phyloP scores from a whole-genome alignment of 1,140 invertebrate genomes.

The Hyles euphorbiae region DNA sequence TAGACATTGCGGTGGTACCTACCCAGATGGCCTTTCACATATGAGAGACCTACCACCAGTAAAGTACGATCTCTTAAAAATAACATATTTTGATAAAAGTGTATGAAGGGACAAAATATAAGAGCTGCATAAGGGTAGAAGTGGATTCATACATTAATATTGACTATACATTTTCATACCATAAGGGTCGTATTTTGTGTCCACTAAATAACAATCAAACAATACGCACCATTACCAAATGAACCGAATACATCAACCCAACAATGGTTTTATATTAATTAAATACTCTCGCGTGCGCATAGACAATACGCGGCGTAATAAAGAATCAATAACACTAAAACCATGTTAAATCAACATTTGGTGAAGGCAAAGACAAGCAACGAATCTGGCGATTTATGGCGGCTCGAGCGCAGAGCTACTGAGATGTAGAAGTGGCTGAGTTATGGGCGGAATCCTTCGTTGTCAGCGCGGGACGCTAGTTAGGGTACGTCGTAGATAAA shows the following conservation, averaged over 20 bases:
- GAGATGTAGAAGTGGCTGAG: constrained; percentile 49
- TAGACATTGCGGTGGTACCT: no score
- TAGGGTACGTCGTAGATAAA: no score
- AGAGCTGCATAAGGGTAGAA: no score
- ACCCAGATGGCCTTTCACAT: no score
- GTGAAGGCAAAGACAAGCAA: constrained; percentile 67
- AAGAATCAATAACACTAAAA: constrained; percentile 75
- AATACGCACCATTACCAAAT: neutral
- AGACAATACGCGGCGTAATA: constrained; percentile 65
- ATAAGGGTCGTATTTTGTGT: no score
- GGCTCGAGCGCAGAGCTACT: constrained; percentile 43
- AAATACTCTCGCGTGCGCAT: constrained; percentile 64
- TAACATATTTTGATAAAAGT: no score
- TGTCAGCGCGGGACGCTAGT: constrained; percentile 30
- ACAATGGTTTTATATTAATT: constrained; percentile 54
- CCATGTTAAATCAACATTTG: constrained; percentile 74
- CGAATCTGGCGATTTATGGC: constrained; percentile 70
- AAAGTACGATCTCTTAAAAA: no score
- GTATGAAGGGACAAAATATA: no score
- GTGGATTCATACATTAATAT: no score
- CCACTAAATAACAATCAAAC: no score
- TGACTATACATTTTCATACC: no score
- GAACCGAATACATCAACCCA: neutral
- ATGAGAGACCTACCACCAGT: no score
- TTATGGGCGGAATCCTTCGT: constrained; percentile 44